Conservation (phyloP, 2,888 invertebrate genomes). For the Trissolcus japonicus region DNA sequence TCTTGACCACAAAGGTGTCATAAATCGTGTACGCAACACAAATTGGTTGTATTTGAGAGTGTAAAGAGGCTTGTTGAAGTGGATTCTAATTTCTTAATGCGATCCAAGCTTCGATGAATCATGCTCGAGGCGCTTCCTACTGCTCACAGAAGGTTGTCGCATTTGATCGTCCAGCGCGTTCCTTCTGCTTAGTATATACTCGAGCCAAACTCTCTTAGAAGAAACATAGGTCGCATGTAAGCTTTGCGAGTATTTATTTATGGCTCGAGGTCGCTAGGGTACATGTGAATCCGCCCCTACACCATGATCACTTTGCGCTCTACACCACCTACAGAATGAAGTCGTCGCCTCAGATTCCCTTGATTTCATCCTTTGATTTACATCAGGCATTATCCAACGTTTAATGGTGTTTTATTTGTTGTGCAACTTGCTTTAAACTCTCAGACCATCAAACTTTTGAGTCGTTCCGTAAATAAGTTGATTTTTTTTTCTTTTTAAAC, state of each 20-base stretch:
- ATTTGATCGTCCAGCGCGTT: constrained; percentile 73
- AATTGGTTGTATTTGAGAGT: constrained; percentile 16
- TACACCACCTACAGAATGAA: constrained; percentile 70
- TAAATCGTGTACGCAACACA: constrained; percentile 33
- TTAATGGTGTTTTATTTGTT: constrained; percentile 10
- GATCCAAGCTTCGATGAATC: constrained; percentile 64
- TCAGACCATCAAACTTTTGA: too few relatives aligned
- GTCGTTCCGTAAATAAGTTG: too few relatives aligned
- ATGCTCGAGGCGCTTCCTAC: constrained; percentile 63
- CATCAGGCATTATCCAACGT: constrained; percentile 14
- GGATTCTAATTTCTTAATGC: constrained; percentile 53
- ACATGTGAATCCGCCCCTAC: constrained; percentile 71
- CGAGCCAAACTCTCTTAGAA: constrained; percentile 56
- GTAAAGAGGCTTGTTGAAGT: constrained; percentile 49
- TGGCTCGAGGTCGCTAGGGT: constrained; percentile 74
- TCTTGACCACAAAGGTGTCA: constrained; percentile 21
- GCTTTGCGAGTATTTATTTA: constrained; percentile 75
- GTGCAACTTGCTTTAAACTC: neutral
- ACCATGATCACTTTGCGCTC: constrained; percentile 65
- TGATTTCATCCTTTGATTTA: constrained; percentile 56
- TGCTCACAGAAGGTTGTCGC: constrained; percentile 70
- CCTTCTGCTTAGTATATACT: constrained; percentile 66
- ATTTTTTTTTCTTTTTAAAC: neutral
- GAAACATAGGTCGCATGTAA: constrained; percentile 61
- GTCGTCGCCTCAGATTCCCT: constrained; percentile 63